A percentile compares a stretch with the other conserved stretches of the same genome.
These are phyloP conservation scores for Phylloscopus whistleri DNA, from an alignment of 2,113 vertebrate species.

Conservation along the genomic window DNA sequence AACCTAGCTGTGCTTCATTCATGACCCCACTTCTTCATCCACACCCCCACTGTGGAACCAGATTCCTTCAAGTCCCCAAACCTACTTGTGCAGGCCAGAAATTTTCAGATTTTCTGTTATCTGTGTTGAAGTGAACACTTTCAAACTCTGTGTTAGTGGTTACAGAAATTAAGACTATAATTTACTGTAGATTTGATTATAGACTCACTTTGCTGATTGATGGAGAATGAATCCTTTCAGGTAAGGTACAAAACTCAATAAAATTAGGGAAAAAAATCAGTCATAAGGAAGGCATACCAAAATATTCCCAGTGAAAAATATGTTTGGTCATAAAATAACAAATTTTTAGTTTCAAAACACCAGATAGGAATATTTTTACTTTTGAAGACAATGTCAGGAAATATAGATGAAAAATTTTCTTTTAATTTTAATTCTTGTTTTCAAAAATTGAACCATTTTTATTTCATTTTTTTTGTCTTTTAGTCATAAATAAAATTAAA, in stretches of 20 bases:
- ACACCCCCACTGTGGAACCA: neutral
- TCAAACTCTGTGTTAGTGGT: neutral
- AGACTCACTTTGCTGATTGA: neutral
- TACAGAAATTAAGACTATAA: neutral
- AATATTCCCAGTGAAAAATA: neutral
- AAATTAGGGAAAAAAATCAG: neutral
- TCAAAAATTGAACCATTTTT: neutral
- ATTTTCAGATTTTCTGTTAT: neutral
- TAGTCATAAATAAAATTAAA: neutral
- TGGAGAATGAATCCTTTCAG: neutral
- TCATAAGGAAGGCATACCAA: neutral
- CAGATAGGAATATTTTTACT: neutral
- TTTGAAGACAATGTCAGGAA: neutral
- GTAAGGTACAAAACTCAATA: neutral
- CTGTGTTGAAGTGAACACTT: neutral
- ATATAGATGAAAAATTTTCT: accelerated
- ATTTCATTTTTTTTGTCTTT: neutral
- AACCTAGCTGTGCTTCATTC: neutral
- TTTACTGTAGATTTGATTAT: neutral
- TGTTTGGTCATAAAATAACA: neutral
- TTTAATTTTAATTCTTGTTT: neutral
- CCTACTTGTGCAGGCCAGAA: neutral
- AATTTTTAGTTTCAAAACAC: neutral
- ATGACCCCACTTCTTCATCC: neutral
- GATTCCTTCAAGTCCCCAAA: neutral